Base-by-base conservation (phyloP, 2,113 vertebrate genomes). In the Piaya cayana region DNA sequence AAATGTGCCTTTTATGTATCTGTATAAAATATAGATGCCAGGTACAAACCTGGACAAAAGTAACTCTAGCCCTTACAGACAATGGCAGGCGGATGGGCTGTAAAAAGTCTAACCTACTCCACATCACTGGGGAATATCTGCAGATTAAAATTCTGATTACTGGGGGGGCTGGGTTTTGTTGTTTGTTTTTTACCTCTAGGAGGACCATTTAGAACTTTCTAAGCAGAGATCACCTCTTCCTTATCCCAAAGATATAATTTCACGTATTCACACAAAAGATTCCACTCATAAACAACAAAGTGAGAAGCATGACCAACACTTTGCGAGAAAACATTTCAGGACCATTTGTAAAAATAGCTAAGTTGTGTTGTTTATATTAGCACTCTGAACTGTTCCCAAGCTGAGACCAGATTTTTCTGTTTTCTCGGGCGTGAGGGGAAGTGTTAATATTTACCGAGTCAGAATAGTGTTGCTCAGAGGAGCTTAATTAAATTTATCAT, bases 291-390 rank as follows among this genome's bases (percentile, higher is more conserved):
- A 63, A 50, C 4, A 85, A 78, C 8, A 47, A 32, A 92, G 53
- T 52, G 50, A 94, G 29, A 93, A 72, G 25, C 71, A 71, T 82
- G 56, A 93, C 87, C 75, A 86, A 39, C 89, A 93, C 20, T 90
- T 90, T 86, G 43, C 52, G 83, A 76, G 82, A 90, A 96, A 88
- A 27, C 39, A 34, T 80, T 81, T 65, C 45, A 85, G 45, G 88
- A 78, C 90, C 91, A 86, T 92, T 94, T 97, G 75, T 58, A 65
- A 77, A 88, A 92, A 70, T 78, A 92, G 65, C 76, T 91, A 42
- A 93, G 81, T 23, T 45, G 55, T 79, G 80, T 82, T 95, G 95
- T 97, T 98, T 97, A 88, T 77, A 93, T 97, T 97, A 95, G 88
- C 94, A 94, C 94, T 95, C 92, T 29, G 58, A 97, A 88, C 89